Evolutionary conservation across 2,888 invertebrate species (phyloP).

Genomic region (Clostera curtula): DNA sequence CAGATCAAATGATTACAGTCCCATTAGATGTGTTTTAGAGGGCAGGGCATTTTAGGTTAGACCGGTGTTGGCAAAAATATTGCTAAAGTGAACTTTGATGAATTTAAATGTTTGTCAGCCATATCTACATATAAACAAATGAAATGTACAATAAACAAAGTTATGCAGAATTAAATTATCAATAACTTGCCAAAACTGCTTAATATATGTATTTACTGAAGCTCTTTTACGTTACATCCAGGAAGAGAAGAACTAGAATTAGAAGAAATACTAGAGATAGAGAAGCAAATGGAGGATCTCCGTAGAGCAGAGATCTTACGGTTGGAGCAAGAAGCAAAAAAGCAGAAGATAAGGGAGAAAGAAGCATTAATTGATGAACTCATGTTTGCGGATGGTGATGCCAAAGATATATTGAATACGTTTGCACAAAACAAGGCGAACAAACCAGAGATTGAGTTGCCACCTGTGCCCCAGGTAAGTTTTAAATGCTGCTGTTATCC

Average conservation of each 20-base stretch:
- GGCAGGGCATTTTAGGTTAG: no score
- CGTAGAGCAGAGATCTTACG: conserved; percentile 82
- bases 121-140: no score
- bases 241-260: conserved; percentile 89
- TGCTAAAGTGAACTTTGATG: no score
- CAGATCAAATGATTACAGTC: no score
- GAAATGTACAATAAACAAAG: no score
- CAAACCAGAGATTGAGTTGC: conserved; percentile 73
- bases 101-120: no score
- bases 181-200: no score
- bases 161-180: no score
- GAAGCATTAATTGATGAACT: conserved; percentile 96
- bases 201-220: no score
- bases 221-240: conserved; percentile 20
- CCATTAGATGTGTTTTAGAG: no score
- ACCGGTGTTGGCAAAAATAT: no score
- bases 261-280: conserved; percentile 88
- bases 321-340: conserved; percentile 81
- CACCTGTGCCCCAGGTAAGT: conserved; percentile 58
- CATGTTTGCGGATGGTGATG: conserved; percentile 93
- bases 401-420: conserved; percentile 88
- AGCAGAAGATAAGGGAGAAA: conserved; percentile 88
- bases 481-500: no score
- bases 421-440: conserved; percentile 83
- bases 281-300: conserved; percentile 84